These are phyloP conservation scores for Gallinago paraguaiae DNA, from an alignment of 2,113 vertebrate species.

Conservation along the genomic window DNA sequence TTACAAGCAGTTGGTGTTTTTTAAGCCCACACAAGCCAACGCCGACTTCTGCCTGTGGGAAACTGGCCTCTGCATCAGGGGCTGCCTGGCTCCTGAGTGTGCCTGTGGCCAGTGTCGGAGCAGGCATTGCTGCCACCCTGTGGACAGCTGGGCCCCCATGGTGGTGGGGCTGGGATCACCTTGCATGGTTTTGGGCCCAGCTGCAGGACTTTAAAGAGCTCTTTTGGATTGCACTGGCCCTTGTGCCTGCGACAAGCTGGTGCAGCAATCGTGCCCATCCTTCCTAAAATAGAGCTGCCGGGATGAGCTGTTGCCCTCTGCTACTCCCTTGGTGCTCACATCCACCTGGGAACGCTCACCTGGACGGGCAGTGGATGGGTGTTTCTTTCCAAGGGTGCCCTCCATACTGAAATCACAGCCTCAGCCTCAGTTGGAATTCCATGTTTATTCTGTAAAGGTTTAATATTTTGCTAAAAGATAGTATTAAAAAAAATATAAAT, in stretches of 20 bases:
- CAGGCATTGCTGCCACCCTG: conserved; percentile 67
- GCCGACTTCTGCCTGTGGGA: fast-evolving
- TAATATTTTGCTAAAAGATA: conserved; percentile 68
- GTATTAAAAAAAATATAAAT: conserved; percentile 46
- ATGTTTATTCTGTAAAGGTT: conserved; percentile 67
- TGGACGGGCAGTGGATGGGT: fast-evolving
- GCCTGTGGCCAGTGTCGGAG: fast-evolving
- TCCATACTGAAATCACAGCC: background rate
- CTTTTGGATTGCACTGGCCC: background rate
- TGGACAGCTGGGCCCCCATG: background rate
- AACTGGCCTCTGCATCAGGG: background rate
- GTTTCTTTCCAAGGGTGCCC: background rate
- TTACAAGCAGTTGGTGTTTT: background rate
- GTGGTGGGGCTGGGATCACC: background rate
- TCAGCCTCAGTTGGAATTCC: background rate
- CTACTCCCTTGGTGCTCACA: background rate
- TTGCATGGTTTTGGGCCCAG: fast-evolving
- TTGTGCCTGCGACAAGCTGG: background rate
- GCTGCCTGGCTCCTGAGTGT: background rate
- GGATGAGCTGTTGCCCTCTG: fast-evolving
- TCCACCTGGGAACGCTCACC: background rate
- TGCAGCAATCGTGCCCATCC: fast-evolving
- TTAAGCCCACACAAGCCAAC: background rate
- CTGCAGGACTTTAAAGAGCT: background rate
- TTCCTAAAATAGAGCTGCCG: background rate